Base-by-base conservation (phyloP, 2,888 invertebrate genomes). In the Autographa gamma region DNA sequence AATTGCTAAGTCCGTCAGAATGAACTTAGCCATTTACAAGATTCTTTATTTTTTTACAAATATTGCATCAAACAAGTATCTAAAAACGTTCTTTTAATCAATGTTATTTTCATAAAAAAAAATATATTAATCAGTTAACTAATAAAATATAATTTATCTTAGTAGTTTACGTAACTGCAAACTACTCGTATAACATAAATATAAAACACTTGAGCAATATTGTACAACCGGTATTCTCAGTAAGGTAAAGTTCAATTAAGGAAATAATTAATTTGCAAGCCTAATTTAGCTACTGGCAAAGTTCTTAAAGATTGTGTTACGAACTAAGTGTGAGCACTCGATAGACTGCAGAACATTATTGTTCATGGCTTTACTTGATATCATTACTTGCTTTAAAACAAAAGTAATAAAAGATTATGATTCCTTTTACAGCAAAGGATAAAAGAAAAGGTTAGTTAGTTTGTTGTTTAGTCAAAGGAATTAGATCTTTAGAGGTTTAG, bases 211-310 rank as follows among this genome's bases (percentile, higher is more conserved):
- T 41, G 34, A 60, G 69, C 65, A 67, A 60, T 52, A 19, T 63
- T 58, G 13, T n/a, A 58, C 34, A 41, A 69, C 64, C 64, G 54
- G 52, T 71, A 70, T 63, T 61, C 54, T 52, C 2, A 60, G 60
- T 66, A 43, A 16, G 48, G n/a, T 60, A 59, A 69, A 69, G 48
- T 74, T 63, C 41, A 63, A 71, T 63, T 60, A 66, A 52, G 60
- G 31, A 58, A 80, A 74, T 61, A 69, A 74, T 78, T 73, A 68
- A 71, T 73, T 72, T 56, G 18, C 52, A 34, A 25, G 19, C 25
- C 19, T 31, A 67, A 74, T 63, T 54, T 16, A 70, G 65, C 59
- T 66, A 63, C 19, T 56, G 31, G 19, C 43, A 61, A 74, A 71
- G 58, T 72, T 76, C 32, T 38, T 32, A 54, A 68, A 66, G 65